phyloP scores from a whole-genome alignment of 2,797 vertebrate species.

The Dromococcyx pavoninus region DNA sequence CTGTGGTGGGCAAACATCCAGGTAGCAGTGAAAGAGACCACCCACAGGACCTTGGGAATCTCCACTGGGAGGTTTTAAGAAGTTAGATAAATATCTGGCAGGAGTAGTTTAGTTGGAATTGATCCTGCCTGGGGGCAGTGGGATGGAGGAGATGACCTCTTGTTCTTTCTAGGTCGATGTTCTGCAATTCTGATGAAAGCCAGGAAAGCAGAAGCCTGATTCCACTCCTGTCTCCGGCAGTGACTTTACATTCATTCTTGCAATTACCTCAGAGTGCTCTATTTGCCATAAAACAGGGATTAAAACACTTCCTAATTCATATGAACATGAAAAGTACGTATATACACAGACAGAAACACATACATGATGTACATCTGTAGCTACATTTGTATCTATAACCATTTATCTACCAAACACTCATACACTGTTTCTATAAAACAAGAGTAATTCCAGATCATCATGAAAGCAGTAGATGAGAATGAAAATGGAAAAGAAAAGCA shows the following conservation, averaged over 20 bases:
- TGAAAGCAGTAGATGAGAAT: neutral
- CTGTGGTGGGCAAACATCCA: neutral
- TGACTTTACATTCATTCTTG: neutral
- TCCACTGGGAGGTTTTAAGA: neutral
- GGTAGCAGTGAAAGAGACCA: neutral
- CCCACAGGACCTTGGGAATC: neutral
- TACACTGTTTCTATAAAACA: neutral
- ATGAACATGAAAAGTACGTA: neutral
- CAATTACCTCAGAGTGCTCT: neutral
- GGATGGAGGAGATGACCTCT: neutral
- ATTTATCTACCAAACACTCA: neutral
- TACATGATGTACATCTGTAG: neutral
- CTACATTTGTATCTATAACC: neutral
- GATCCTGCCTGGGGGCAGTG: neutral
- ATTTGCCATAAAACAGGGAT: neutral
- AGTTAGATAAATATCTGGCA: neutral
- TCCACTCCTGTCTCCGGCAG: neutral
- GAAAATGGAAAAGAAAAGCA: neutral
- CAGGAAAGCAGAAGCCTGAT: neutral
- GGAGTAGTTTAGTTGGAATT: neutral
- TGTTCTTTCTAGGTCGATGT: neutral
- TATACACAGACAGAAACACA: neutral
- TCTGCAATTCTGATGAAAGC: neutral
- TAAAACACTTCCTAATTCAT: neutral
- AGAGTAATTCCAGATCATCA: neutral